A percentile compares a stretch with the other conserved stretches of the same genome.
These are phyloP conservation scores for Oenanthe oenanthe DNA, from an alignment of 2,113 vertebrate genomes.

Conservation along the genomic window DNA sequence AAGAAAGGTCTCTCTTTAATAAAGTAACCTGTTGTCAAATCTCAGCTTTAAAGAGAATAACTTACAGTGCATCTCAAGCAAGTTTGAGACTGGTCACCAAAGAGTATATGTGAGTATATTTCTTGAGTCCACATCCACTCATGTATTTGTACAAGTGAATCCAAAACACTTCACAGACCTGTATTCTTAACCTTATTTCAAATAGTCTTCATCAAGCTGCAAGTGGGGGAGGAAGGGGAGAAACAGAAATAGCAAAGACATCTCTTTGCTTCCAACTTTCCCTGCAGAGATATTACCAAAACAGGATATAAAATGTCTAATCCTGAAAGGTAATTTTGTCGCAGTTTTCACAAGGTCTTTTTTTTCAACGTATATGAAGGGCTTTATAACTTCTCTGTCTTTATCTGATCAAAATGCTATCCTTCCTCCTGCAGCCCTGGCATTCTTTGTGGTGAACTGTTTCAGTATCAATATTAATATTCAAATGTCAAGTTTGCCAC, in stretches of 20 bases:
- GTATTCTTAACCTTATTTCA: neutral
- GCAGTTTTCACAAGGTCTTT: neutral
- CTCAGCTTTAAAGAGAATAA: neutral
- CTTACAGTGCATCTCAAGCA: neutral
- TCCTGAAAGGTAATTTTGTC: neutral
- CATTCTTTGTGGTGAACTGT: conserved; percentile 75
- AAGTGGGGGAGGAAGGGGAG: neutral
- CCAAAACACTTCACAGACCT: neutral
- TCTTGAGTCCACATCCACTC: neutral
- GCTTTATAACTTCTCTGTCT: conserved; percentile 35
- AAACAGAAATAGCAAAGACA: neutral
- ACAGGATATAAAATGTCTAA: neutral
- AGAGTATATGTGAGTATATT: neutral
- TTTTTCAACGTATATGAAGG: conserved; percentile 7
- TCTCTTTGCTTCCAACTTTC: neutral
- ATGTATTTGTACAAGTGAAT: neutral
- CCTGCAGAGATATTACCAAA: neutral
- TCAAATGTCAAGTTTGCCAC: conserved; percentile 79
- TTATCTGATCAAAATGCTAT: conserved; percentile 54
- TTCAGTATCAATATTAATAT: conserved; percentile 78
- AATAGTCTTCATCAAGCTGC: neutral
- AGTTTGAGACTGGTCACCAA: neutral
- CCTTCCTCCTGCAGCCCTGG: conserved; percentile 44
- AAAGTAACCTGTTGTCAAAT: neutral
- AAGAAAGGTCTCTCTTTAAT: neutral